A percentile compares a stretch with the other conserved stretches of the same genome.
These are phyloP conservation scores for Sminthurinus aureus DNA, from an alignment of 2,888 invertebrate species.

Conservation along the genomic window DNA sequence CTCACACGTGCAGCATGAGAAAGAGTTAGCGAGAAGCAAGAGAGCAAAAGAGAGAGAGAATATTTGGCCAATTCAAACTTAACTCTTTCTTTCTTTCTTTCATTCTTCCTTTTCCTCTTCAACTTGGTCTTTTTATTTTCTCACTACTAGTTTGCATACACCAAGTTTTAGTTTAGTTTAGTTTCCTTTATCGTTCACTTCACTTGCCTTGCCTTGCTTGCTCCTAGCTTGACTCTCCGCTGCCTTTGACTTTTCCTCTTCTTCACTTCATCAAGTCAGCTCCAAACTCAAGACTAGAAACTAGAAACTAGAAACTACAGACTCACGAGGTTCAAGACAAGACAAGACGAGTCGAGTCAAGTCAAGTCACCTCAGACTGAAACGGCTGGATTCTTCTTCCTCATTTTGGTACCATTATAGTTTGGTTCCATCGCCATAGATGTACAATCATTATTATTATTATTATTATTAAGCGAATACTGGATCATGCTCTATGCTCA, in stretches of 20 bases:
- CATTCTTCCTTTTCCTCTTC: neutral
- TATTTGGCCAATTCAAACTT: constrained; percentile 44
- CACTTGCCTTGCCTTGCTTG: constrained; percentile 21
- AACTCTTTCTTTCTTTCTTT: constrained; percentile 22
- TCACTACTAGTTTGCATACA: constrained; percentile 30
- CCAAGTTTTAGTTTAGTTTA: constrained; percentile 19
- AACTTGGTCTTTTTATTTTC: neutral
- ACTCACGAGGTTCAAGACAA: too few relatives aligned
- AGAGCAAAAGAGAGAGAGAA: constrained; percentile 22
- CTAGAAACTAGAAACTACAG: too few relatives aligned
- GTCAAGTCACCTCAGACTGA: constrained; percentile 17
- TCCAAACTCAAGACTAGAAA: too few relatives aligned
- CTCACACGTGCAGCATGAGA: constrained; percentile 53
- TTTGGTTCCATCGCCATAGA: neutral
- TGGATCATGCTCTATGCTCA: too few relatives aligned
- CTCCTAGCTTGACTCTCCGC: neutral
- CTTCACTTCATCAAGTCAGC: constrained; percentile 31
- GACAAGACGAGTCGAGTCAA: too few relatives aligned
- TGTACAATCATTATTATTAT: neutral
- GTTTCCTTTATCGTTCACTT: constrained; percentile 32
- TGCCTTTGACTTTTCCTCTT: neutral
- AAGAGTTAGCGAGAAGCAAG: constrained; percentile 43
- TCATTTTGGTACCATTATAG: neutral
- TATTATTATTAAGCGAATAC: too few relatives aligned
- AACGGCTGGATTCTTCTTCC: neutral